phyloP scores from a whole-genome alignment of 2,888 invertebrate species.

The Oscheius sp. region DNA sequence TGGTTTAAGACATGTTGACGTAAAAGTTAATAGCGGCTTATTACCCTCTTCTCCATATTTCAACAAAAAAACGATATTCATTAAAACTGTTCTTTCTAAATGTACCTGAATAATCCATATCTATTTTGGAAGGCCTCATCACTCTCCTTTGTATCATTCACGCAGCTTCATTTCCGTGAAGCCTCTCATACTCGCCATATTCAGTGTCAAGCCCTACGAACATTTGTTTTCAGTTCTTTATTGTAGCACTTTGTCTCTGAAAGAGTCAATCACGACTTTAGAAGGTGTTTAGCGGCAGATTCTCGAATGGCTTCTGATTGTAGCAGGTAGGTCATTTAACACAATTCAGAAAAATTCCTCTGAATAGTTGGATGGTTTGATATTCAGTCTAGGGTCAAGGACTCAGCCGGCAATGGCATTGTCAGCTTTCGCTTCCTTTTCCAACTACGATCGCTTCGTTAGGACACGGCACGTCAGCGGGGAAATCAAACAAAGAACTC shows the following conservation, averaged over 20 bases:
- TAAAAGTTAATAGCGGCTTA: no score
- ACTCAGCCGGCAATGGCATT: constrained; percentile 16
- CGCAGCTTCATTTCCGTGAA: no score
- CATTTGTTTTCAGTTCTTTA: constrained; percentile 1
- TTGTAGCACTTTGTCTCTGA: constrained; percentile 12
- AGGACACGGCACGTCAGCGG: constrained; percentile 12
- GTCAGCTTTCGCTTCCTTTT: constrained; percentile 28
- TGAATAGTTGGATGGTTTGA: neutral
- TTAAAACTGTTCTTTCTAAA: no score
- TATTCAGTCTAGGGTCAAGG: neutral
- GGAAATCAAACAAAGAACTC: constrained; percentile 29
- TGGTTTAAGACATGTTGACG: no score
- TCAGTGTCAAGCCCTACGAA: neutral
- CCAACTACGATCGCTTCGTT: constrained; percentile 24
- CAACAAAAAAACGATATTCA: no score
- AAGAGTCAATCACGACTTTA: constrained; percentile 7
- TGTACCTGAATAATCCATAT: no score
- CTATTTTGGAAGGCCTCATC: no score
- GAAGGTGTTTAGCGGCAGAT: constrained; percentile 10
- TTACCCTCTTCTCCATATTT: no score
- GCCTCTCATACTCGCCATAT: no score
- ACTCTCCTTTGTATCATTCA: no score
- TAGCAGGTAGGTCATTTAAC: constrained; percentile 16
- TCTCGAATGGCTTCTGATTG: constrained; percentile 28
- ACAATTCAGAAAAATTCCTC: neutral